These are phyloP conservation scores for Perdita meconis DNA, from an alignment of 2,888 invertebrate genomes.

Conservation along the genomic window DNA sequence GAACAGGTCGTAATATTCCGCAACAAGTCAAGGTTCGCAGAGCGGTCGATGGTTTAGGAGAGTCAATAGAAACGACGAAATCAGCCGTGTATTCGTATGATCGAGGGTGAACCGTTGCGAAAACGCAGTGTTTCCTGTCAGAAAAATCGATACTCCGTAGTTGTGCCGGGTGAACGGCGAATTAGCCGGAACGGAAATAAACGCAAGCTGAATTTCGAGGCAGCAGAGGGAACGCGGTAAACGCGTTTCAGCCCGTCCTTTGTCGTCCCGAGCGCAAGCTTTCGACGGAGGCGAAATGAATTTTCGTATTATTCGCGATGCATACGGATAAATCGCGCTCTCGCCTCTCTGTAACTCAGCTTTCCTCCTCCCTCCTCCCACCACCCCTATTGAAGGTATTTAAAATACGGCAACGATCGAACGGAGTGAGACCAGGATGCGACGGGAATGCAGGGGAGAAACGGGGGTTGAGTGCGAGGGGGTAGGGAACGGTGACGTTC, in stretches of 20 bases:
- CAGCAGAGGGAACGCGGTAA: background rate
- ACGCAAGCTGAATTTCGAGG: constrained; percentile 11
- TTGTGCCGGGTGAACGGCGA: constrained; percentile 30
- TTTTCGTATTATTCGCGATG: constrained; percentile 40
- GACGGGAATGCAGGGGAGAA: background rate
- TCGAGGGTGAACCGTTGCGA: constrained; percentile 32
- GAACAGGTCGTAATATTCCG: no score
- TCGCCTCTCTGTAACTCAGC: constrained; percentile 1
- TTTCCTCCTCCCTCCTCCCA: no score
- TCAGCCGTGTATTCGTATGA: constrained; percentile 27
- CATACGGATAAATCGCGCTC: constrained; percentile 5
- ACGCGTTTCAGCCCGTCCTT: constrained; percentile 17
- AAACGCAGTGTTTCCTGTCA: constrained; percentile 14
- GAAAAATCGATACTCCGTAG: constrained; percentile 14
- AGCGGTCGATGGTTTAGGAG: no score
- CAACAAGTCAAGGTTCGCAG: no score
- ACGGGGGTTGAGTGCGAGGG: no score
- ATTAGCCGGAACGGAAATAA: constrained; percentile 36
- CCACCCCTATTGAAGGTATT: background rate
- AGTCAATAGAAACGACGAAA: background rate
- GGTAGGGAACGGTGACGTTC: constrained; percentile 12
- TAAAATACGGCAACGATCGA: constrained; percentile 31
- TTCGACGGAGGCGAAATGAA: constrained; percentile 6
- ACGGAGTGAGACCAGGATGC: background rate
- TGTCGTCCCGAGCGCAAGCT: constrained; percentile 25